Base-by-base conservation (phyloP, 2,888 invertebrate species). In the Elegia similella region DNA sequence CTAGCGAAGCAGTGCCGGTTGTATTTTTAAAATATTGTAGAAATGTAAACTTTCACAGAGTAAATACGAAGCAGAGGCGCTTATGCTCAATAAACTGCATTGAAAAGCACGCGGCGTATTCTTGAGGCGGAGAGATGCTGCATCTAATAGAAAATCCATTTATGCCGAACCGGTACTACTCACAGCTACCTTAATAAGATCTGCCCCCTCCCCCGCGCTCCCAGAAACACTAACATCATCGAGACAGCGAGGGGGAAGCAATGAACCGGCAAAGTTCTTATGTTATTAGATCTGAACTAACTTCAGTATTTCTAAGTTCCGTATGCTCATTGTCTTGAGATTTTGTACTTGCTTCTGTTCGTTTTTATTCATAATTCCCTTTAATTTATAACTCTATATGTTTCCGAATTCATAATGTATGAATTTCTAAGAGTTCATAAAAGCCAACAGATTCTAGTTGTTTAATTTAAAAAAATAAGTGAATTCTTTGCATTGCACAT, bases 91-190 rank as follows among this genome's bases (percentile, higher is more conserved):
- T 59, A 60, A 61, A 60, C 55, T 59, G 55, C 58, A 66, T 64
- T 62, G 59, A 55, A 57, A 62, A 57, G 57, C 61, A 54, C 60
- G 56, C 60, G 55, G 59, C 60, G 65, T 67, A 68, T 75, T 74
- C 72, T 72, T 73, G 69, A 66, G 58, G 66, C 65, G 57, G 62
- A 65, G 65, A 70, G 65, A 70, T 68, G 73, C 70, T 68, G 67
- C 65, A 70, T 72, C 74, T 76, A 79, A 84, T 82, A 76, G 78
- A 77, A 81, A 82, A 78, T 76, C 78, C 76, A 82, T 82, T 83
- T 82, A 78, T 76, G 68, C 67, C 66, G 68, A 72, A 72, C 70
- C 68, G 68, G 62, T 65, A 70, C 68, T 66, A 64, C 69, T 65
- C 64, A 60, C 60, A 59, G 62, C 67, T 67, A 68, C 64, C 62